Conservation (phyloP, 2,888 invertebrate species). For the Agonopterix subpropinquella region DNA sequence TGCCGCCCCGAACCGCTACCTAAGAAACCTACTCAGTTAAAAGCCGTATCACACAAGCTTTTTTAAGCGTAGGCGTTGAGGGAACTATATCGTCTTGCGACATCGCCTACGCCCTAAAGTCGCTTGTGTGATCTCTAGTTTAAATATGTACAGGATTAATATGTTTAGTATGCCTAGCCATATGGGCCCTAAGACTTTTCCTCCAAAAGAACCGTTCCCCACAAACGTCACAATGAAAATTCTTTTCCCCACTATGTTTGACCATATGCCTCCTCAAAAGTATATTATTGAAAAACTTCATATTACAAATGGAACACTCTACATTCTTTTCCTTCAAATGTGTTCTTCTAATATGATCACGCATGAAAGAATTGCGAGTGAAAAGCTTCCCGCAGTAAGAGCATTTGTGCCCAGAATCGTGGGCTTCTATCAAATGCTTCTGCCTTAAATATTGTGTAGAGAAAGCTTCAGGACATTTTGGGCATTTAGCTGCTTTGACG, state of each 20-base stretch:
- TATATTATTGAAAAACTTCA: constrained; percentile 66
- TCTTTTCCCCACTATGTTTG: constrained; percentile 70
- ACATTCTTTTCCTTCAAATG: constrained; percentile 66
- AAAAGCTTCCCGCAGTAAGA: constrained; percentile 60
- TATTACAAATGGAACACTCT: constrained; percentile 58
- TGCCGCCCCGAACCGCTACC: too few relatives aligned
- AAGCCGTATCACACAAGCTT: too few relatives aligned
- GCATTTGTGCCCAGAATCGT: constrained; percentile 62
- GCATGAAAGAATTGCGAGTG: constrained; percentile 56
- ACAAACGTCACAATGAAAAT: constrained; percentile 77
- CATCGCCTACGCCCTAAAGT: too few relatives aligned
- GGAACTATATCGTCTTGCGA: too few relatives aligned
- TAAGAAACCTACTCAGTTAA: too few relatives aligned
- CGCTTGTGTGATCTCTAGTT: too few relatives aligned
- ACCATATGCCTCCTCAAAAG: constrained; percentile 59
- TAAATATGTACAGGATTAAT: constrained; percentile 25
- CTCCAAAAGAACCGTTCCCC: constrained; percentile 77
- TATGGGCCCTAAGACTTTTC: constrained; percentile 77
- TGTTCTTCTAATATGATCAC: constrained; percentile 55
- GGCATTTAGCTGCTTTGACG: constrained; percentile 62
- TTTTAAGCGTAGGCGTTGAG: too few relatives aligned
- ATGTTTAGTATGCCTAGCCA: constrained; percentile 55
- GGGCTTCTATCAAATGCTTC: constrained; percentile 72
- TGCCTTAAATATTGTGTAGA: constrained; percentile 69
- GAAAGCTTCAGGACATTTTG: constrained; percentile 60